Conservation (phyloP, 1,140 invertebrate genomes). For the Bombyx mandarina region DNA sequence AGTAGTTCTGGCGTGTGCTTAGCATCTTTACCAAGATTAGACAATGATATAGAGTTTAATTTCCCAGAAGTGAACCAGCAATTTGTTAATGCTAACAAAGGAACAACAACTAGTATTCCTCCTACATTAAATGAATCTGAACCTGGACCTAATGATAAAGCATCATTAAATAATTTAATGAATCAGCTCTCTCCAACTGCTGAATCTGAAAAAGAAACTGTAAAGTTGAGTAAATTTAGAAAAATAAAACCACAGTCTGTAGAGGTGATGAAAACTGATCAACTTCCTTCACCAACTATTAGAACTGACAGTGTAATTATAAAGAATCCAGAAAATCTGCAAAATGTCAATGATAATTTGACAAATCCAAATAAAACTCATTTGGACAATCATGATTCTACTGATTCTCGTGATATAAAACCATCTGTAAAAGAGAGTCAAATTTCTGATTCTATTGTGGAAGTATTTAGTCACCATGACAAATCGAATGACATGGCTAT, state of each 20-base stretch:
- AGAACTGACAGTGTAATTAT: slow-evolving; percentile 62
- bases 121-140: slow-evolving; percentile 11
- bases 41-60: slow-evolving; percentile 62
- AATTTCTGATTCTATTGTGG: not conserved
- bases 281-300: slow-evolving; percentile 7
- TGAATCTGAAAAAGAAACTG: slow-evolving; percentile 37
- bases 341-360: slow-evolving; percentile 21
- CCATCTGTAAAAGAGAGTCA: not conserved
- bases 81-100: slow-evolving; percentile 62
- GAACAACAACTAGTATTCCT: slow-evolving; percentile 19
- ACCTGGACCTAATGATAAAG: not conserved
- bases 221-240: slow-evolving; percentile 59
- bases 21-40: slow-evolving; percentile 55
- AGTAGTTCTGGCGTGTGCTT: slow-evolving; percentile 53
- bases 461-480: too few relatives aligned
- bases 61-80: slow-evolving; percentile 66
- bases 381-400: not conserved
- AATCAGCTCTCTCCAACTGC: not conserved
- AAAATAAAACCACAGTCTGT: slow-evolving; percentile 36
- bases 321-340: slow-evolving; percentile 58
- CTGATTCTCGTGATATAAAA: slow-evolving; percentile 6
- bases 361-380: not conserved
- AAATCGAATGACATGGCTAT: slow-evolving; percentile 28
- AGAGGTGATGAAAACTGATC: not conserved
- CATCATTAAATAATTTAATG: too few relatives aligned